phyloP scores from a whole-genome alignment of 2,113 vertebrate genomes.

The Micronycteris hirsuta region DNA sequence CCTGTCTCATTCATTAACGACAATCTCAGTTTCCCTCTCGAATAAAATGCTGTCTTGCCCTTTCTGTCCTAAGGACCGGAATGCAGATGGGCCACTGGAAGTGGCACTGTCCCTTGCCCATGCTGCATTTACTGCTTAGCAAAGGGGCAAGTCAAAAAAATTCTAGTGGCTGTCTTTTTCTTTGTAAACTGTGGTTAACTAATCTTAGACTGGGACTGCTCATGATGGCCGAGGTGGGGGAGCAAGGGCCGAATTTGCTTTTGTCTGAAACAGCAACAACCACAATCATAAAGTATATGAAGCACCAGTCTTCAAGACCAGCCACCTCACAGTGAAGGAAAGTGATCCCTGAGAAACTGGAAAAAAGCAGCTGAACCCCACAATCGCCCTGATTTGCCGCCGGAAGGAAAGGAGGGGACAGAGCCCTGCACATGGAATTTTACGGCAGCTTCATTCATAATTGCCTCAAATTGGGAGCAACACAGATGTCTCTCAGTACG shows the following conservation, averaged over 20 bases:
- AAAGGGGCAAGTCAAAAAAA: neutral
- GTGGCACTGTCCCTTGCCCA: rapidly evolving
- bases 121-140: neutral
- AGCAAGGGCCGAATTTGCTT: neutral
- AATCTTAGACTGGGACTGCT: neutral
- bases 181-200: neutral
- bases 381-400: rapidly evolving
- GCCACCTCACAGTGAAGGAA: neutral
- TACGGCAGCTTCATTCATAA: neutral
- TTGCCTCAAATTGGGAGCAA: neutral
- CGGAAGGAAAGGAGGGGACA: neutral
- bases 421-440: rapidly evolving
- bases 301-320: neutral
- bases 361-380: neutral
- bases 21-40: neutral
- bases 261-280: neutral
- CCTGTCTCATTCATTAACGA: neutral
- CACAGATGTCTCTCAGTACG: neutral
- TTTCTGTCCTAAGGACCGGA: neutral
- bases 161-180: neutral
- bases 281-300: too few species aligned
- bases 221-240: neutral
- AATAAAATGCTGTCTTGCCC: neutral
- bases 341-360: neutral
- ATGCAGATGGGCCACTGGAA: neutral